Percentiles rank a stretch among this genome's conserved stretches.
Conservation (phyloP, 2,888 invertebrate genomes). For the Tetragnatha montana region DNA sequence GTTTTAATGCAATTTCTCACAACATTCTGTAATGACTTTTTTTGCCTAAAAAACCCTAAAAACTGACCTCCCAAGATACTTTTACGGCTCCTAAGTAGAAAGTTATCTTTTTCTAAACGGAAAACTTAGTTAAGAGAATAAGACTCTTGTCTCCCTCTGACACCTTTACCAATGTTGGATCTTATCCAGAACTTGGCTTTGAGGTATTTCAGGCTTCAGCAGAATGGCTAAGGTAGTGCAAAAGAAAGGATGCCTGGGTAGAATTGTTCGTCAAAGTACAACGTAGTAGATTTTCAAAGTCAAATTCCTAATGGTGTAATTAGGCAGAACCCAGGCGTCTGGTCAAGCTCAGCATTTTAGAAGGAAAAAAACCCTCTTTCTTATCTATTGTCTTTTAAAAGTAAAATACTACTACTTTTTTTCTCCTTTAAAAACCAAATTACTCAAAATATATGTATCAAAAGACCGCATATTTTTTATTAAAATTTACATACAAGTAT, state of each 20-base stretch:
- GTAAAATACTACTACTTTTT: too few species aligned
- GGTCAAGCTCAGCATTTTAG: neutral
- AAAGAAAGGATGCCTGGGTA: slow-evolving; percentile 19
- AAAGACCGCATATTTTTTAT: too few species aligned
- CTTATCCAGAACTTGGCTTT: slow-evolving; percentile 36
- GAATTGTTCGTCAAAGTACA: slow-evolving; percentile 27
- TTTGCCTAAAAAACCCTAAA: neutral
- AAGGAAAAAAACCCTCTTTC: too few species aligned
- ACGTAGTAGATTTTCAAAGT: slow-evolving; percentile 30
- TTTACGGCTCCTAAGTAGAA: neutral
- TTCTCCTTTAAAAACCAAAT: too few species aligned
- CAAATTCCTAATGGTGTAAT: slow-evolving; percentile 6
- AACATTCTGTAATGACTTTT: neutral
- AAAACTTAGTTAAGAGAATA: slow-evolving; percentile 39
- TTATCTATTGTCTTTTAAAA: too few species aligned
- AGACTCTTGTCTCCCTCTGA: slow-evolving; percentile 10
- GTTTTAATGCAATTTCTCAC: too few species aligned
- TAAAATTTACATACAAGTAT: too few species aligned
- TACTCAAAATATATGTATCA: too few species aligned
- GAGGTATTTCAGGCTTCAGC: slow-evolving; percentile 67
- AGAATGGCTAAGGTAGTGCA: slow-evolving; percentile 41
- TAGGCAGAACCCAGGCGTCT: neutral
- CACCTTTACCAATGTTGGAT: slow-evolving; percentile 50
- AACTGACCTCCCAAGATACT: neutral
- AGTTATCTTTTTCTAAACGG: slow-evolving; percentile 9